Base-by-base conservation (phyloP, 2,888 invertebrate genomes). In the Mamestra brassicae region DNA sequence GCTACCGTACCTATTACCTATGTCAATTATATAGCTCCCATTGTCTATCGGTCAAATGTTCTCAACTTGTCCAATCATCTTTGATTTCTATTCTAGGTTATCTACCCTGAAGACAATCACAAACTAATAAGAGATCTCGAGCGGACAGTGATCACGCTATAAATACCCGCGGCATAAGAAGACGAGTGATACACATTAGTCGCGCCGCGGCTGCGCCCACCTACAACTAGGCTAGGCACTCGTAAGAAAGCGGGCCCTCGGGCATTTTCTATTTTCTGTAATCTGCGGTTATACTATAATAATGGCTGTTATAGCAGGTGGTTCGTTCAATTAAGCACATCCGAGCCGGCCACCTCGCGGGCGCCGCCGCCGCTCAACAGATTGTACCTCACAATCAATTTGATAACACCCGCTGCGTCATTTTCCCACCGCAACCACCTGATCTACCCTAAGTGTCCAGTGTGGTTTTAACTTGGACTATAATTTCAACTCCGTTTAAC, bases 231-330 rank as follows among this genome's bases (percentile, higher is more conserved):
- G 92, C 90, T 93, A 88, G 85, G 83, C 86, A 83, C 90, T 90
- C 75, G 88, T 87, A 94, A 94, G 95, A 95, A 95, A 95, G 95
- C 92, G 92, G 92, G 93, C 95, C 94, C 94, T 94, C 92, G 87
- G 92, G 93, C 91, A 92, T 94, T 95, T 95, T 95, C 95, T 94
- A 94, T 95, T 95, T 95, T 94, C 92, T 94, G 91, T 93, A 95
- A 95, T 94, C 93, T 94, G 90, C 89, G 91, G 91, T 90, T 90
- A 92, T 93, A 94, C 94, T 93, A 93, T 94, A 93, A 95, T 95
- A 94, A 94, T 93, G 92, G 91, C 91, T 87, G 87, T 85, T 80
- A 84, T 89, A 88, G 89, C 89, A 92, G 92, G 84, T 88, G 90
- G 91, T 88, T 89, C 88, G 92, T 91, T 94, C 93, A 95, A 95